Evolutionary conservation across 2,113 vertebrate species (phyloP), one percentile per base, ranked within the genome.

Genomic region (Nipponia nippon): DNA sequence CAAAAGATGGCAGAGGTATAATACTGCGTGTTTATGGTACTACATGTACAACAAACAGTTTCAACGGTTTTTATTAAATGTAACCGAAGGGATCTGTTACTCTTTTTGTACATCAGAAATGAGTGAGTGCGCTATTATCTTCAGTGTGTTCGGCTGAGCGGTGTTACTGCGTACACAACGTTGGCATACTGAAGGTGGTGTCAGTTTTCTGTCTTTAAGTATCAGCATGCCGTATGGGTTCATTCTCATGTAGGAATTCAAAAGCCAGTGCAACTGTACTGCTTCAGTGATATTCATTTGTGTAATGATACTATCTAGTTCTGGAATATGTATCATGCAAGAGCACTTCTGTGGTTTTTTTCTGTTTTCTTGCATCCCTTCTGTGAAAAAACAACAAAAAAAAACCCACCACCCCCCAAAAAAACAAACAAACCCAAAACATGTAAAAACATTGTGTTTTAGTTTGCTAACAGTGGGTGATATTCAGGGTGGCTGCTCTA

Each of bases 1-100:
- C 86, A 83, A 79, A 91, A 66, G 65, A 19, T 81, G 76, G 59
- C 69, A 75, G 80, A 67, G 91, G 61, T 52, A 8, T 70, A 78
- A 34, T 55, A 38, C 8, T 87, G 29, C 25, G 9, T 52, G 38
- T 55, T 78, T 69, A 7, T 66, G 42, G 11, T 20, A 27, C 34
- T 56, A 0, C 3, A 0, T 30, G 34, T 65, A 8, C 38, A 12
- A 36, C 52, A 36, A 55, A 26, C 14, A 12, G 46, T 84, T 91
- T 62, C 27, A 75, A 0, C 2, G 1, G 14, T 13, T 63, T 69
- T 72, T n/a, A 11, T 69, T 75, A 47, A 80, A 53, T 16, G 29
- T n/a, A 58, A 22, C 26, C 16, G 13, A 40, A 83, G 59, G 52
- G 11, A 15, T 76, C 61, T 3, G 0, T 52, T 72, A 26, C 63